Evolutionary conservation across 2,888 invertebrate genomes (phyloP).

Genomic region (Drosophila histrio): DNA sequence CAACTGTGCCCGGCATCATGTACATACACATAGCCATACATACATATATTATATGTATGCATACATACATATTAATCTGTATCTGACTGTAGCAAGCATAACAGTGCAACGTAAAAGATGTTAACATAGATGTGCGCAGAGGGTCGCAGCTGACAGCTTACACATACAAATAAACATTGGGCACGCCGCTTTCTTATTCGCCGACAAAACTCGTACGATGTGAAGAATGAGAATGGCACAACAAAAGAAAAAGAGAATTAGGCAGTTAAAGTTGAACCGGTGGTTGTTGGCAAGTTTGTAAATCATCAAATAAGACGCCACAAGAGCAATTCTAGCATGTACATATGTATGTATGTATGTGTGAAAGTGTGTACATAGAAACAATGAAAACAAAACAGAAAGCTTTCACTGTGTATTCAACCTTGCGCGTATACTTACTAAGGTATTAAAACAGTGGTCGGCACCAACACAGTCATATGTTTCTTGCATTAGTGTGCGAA

Average conservation of each 20-base stretch:
- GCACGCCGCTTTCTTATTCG: slow-evolving; percentile 71
- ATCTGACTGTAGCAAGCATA: slow-evolving; percentile 10
- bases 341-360: slow-evolving; percentile 4
- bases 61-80: neutral
- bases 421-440: neutral
- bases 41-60: neutral
- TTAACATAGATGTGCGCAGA: slow-evolving; percentile 33
- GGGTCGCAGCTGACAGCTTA: slow-evolving; percentile 38
- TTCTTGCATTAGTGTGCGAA: too few relatives aligned
- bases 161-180: slow-evolving; percentile 24
- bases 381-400: slow-evolving; percentile 13
- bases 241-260: slow-evolving; percentile 58
- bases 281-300: slow-evolving; percentile 34
- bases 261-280: slow-evolving; percentile 35
- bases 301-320: slow-evolving; percentile 8
- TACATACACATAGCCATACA: slow-evolving; percentile 10
- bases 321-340: slow-evolving; percentile 12
- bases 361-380: neutral
- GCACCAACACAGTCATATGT: too few relatives aligned
- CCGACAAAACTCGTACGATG: slow-evolving; percentile 78
- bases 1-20: slow-evolving; percentile 27
- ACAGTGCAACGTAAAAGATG: slow-evolving; percentile 57
- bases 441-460: slow-evolving; percentile 6
- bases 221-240: slow-evolving; percentile 52
- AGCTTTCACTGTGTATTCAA: slow-evolving; percentile 1